Conservation (phyloP, 2,888 invertebrate species). For the Athripsodes cinereus region DNA sequence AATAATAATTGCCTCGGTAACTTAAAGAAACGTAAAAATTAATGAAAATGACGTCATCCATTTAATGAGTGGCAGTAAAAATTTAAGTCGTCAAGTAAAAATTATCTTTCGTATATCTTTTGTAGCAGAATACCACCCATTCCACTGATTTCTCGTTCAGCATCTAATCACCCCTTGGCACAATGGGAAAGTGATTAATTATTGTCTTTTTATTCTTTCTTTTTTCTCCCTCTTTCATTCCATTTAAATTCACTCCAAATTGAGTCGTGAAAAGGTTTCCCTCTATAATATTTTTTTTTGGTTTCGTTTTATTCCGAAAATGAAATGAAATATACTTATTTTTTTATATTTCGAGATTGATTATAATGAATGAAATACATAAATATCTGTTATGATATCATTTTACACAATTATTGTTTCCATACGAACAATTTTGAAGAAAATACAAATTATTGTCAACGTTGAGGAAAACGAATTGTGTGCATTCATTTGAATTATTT, state of each 20-base stretch:
- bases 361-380: background rate
- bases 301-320: too few relatives aligned
- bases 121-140: background rate
- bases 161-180: background rate
- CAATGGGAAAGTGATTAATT: constrained; percentile 6
- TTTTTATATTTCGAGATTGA: background rate
- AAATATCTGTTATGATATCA: background rate
- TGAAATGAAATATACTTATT: too few relatives aligned
- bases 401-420: background rate
- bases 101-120: background rate
- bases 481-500: background rate
- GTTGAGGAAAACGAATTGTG: too few relatives aligned
- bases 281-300: too few relatives aligned
- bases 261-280: background rate
- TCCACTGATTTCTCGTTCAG: background rate
- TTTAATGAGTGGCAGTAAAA: background rate
- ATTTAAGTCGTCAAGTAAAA: background rate
- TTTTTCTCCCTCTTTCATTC: background rate
- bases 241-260: constrained; percentile 6
- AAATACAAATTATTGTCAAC: background rate
- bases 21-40: background rate
- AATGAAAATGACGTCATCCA: background rate
- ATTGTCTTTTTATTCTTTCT: constrained; percentile 1
- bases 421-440: too few relatives aligned
- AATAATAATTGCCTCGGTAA: too few relatives aligned